phyloP scores from a whole-genome alignment of 1,140 invertebrate genomes.

The Leptonema lineaticorne region DNA sequence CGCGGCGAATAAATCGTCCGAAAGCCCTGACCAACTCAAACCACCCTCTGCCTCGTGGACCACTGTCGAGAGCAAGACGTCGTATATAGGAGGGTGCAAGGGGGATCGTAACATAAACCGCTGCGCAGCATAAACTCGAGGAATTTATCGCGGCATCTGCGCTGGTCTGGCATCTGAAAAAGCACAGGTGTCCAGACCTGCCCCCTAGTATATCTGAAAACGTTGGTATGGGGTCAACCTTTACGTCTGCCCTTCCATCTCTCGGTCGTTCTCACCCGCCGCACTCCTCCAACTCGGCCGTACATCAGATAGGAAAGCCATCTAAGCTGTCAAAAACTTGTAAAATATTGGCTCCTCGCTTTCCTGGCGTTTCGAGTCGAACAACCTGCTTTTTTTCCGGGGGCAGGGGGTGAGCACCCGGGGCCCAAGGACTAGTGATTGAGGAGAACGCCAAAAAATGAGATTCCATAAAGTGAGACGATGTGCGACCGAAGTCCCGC shows the following conservation, averaged over 20 bases:
- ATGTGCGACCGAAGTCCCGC: neutral
- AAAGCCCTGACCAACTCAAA: conserved; percentile 5
- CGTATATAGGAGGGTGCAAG: too few relatives aligned
- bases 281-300: conserved; percentile 38
- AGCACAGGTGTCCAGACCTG: conserved; percentile 42
- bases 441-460: conserved; percentile 30
- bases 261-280: neutral
- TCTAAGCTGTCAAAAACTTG: conserved; percentile 60
- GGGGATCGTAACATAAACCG: too few relatives aligned
- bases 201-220: conserved; percentile 20
- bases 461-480: conserved; percentile 28
- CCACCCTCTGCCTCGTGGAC: conserved; percentile 12
- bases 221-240: neutral
- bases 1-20: conserved; percentile 36
- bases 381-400: conserved; percentile 37
- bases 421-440: conserved; percentile 22
- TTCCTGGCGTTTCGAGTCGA: conserved; percentile 39
- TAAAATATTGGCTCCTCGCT: conserved; percentile 54
- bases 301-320: conserved; percentile 46
- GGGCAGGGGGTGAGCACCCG: neutral
- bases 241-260: neutral
- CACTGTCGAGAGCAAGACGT: conserved; percentile 14
- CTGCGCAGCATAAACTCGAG: conserved; percentile 21
- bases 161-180: conserved; percentile 39
- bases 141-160: conserved; percentile 41